These are phyloP conservation scores for Galagoides demidoff DNA, from an alignment of 2,797 vertebrate genomes.

Conservation along the genomic window DNA sequence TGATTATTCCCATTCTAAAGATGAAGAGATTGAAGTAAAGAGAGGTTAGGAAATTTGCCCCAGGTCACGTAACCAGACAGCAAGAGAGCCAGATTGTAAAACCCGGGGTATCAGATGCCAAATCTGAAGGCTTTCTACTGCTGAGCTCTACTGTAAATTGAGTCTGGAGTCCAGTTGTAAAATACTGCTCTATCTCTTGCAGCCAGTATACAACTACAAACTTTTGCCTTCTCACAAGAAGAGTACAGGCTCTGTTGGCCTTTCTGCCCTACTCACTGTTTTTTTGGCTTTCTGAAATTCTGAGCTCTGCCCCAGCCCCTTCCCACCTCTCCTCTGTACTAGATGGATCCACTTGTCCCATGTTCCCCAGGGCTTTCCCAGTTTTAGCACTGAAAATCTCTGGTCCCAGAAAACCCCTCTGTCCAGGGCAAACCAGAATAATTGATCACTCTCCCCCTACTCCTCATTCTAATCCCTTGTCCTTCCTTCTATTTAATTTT, in stretches of 20 bases:
- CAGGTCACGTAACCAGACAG: neutral
- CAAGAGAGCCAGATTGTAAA: neutral
- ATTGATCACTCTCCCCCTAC: neutral
- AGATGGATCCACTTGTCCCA: neutral
- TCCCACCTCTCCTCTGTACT: neutral
- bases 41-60: neutral
- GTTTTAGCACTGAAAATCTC: neutral
- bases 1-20: constrained; percentile 12
- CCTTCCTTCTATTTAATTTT: neutral
- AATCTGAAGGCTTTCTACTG: neutral
- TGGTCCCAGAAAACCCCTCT: neutral
- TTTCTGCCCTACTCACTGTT: neutral
- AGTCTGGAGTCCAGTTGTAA: neutral
- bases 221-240: neutral
- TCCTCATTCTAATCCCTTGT: neutral
- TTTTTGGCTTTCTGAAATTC: neutral
- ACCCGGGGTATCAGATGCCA: neutral
- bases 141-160: neutral
- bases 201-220: neutral
- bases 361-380: neutral
- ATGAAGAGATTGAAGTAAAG: neutral
- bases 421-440: neutral
- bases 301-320: neutral
- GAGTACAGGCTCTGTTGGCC: neutral
- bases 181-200: neutral